These are phyloP conservation scores for Delichon dasypus DNA, from an alignment of 2,797 vertebrate genomes.

Conservation along the genomic window DNA sequence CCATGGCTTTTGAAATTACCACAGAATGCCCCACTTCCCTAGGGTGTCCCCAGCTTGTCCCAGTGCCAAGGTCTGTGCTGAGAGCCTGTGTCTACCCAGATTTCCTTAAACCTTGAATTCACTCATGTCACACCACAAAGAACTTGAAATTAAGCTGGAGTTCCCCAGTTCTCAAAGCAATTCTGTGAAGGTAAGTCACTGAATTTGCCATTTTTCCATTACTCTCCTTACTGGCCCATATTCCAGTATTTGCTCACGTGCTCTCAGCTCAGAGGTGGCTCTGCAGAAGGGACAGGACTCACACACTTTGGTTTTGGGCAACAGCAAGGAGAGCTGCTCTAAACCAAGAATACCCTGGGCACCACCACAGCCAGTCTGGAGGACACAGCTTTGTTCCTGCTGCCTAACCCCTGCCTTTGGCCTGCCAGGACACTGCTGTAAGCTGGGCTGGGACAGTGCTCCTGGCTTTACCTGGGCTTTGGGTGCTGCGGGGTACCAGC, in stretches of 20 bases:
- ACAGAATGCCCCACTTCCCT: background rate
- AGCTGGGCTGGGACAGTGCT: background rate
- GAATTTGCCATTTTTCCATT: background rate
- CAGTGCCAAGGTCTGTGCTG: background rate
- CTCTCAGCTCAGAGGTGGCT: background rate
- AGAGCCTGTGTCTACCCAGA: background rate
- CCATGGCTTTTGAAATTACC: background rate
- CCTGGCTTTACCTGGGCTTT: background rate
- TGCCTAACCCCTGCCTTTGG: background rate
- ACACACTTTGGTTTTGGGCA: background rate
- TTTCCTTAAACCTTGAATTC: background rate
- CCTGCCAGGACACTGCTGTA: background rate
- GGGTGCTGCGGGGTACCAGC: accelerated
- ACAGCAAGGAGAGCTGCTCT: background rate
- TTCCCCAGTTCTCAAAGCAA: background rate
- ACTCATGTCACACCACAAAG: background rate
- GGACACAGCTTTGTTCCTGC: background rate
- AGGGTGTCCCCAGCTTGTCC: background rate
- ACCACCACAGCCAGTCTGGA: background rate
- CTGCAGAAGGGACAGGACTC: background rate
- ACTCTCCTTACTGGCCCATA: background rate
- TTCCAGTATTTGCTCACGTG: accelerated
- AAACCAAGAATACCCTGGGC: background rate
- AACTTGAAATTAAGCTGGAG: background rate
- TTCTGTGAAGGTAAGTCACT: background rate